Base-by-base conservation (phyloP, 2,113 vertebrate genomes). In the Sturnus vulgaris region DNA sequence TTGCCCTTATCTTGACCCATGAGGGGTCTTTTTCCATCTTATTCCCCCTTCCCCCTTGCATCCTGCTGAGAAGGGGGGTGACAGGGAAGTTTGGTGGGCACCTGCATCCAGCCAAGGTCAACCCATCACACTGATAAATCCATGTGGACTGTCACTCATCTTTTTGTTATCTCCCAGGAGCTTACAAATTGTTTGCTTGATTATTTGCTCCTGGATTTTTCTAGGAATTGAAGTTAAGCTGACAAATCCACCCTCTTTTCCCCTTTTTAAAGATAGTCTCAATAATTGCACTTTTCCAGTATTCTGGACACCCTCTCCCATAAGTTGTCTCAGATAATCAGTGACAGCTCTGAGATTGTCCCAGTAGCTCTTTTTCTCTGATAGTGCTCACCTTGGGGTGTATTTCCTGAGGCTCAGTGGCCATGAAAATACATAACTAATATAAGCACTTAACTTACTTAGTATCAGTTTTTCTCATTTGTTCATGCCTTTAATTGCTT, bases 191-290 rank as follows among this genome's bases (percentile, higher is more conserved):
- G 88, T 94, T 96, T 96, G 42, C 88, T 77, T 92, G 93, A 78
- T 73, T 97, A 92, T 95, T 97, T 95, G 76, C 88, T 94, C 68
- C 86, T 40, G 79, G 68, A 94, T 90, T 95, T 97, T 94, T 96
- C 90, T 61, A 77, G 86, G 90, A 92, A 70, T 86, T 95, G 80
- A 94, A 92, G 92, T 82, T 93, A 95, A 97, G 85, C 88, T 92
- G 95, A 93, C 92, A 97, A 95, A 93, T 93, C 86, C 86, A 73
- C 61, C 59, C 50, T 77, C 18, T 63, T 90, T 50, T 1, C 31
- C n/a, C 3, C 15, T 8, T 96, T 86, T 73, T 5, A 88, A 75
- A 96, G 71, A 80, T 63, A 85, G 75, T 16, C 47, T 82, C 79
- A 93, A 73, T 90, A 95, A 95, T 88, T 92, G n/a, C 33, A 30